Evolutionary conservation across 2,888 invertebrate genomes (phyloP).

Genomic region (Imbricaverruca yamaguchii): DNA sequence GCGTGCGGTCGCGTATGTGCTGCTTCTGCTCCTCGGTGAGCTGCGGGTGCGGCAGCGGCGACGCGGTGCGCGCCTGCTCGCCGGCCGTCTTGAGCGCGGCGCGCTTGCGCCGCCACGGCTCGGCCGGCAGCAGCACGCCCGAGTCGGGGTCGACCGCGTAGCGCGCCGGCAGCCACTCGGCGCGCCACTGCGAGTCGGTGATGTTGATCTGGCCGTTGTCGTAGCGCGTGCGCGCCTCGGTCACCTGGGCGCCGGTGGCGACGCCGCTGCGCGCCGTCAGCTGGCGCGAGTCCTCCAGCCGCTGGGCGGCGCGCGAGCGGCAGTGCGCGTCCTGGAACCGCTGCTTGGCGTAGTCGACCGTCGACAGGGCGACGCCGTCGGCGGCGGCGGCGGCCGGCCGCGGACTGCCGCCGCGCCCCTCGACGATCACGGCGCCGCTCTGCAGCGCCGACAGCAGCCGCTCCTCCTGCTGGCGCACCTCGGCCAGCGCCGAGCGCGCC

Average conservation of each 20-base stretch:
- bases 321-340: constrained; percentile 54
- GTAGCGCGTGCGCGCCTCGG: constrained; percentile 38
- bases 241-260: constrained; percentile 34
- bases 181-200: constrained; percentile 32
- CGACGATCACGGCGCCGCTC: constrained; percentile 24
- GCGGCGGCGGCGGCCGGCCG: constrained; percentile 9
- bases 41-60: constrained; percentile 53
- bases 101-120: constrained; percentile 30
- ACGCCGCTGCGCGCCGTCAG: constrained; percentile 28
- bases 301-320: constrained; percentile 43
- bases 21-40: constrained; percentile 54
- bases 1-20: constrained; percentile 42
- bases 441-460: constrained; percentile 10
- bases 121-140: constrained; percentile 28
- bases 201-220: constrained; percentile 34
- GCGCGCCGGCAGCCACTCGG: constrained; percentile 28
- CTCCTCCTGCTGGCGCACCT: constrained; percentile 19
- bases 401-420: constrained; percentile 22
- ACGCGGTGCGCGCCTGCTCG: constrained; percentile 28
- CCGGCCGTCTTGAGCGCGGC: constrained; percentile 32
- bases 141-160: constrained; percentile 32
- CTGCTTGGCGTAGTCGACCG: constrained; percentile 58
- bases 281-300: constrained; percentile 39
- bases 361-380: constrained; percentile 43
- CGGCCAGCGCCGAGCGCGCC: constrained; percentile 21